Conservation (phyloP, 2,797 vertebrate species). For the Spheniscus humboldti region DNA sequence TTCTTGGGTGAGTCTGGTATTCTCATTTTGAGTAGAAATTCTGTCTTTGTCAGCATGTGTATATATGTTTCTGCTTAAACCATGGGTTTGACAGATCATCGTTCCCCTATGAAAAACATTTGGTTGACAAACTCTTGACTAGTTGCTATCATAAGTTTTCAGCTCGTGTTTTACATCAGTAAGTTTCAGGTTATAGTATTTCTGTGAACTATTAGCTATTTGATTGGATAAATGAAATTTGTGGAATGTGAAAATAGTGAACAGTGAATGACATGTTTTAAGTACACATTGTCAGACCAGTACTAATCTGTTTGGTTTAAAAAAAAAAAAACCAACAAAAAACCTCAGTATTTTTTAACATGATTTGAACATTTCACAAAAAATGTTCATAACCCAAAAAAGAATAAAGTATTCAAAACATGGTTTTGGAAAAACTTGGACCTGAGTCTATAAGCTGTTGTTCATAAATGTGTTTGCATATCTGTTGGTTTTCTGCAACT, state of each 20-base stretch:
- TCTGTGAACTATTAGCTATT: background rate
- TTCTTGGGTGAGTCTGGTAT: background rate
- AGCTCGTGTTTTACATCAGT: background rate
- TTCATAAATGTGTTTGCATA: background rate
- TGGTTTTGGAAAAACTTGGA: background rate
- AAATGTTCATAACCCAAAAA: background rate
- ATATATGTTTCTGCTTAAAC: background rate
- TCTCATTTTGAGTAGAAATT: background rate
- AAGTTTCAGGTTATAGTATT: background rate
- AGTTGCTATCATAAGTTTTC: background rate
- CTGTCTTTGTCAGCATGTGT: background rate
- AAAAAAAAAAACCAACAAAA: no score
- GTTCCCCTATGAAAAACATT: background rate
- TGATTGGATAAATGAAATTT: background rate
- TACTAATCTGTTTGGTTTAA: background rate
- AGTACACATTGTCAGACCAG: background rate
- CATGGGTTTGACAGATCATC: background rate
- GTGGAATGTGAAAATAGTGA: background rate
- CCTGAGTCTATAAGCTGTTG: background rate
- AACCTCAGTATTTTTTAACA: background rate
- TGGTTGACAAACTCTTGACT: background rate
- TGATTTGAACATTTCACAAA: background rate
- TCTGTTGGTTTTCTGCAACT: background rate
- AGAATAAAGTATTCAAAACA: background rate
- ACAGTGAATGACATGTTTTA: background rate